Conservation (phyloP, 2,113 vertebrate species). For the Alexandromys fortis region DNA sequence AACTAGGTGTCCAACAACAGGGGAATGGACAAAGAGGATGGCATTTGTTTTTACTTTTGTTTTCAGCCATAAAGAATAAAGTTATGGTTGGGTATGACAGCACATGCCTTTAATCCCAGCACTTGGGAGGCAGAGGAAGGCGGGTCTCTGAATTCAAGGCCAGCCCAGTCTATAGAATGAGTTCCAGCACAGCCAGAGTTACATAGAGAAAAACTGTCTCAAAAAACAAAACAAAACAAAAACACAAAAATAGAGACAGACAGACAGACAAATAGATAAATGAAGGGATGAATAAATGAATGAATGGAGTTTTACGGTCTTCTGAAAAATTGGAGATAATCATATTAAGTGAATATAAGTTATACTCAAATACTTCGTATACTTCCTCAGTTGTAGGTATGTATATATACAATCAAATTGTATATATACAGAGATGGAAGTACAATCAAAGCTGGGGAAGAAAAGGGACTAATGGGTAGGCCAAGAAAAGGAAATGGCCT, state of each 20-base stretch:
- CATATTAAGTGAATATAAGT: not conserved
- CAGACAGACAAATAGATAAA: no score
- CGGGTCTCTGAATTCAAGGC: not conserved
- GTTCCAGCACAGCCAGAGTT: not conserved
- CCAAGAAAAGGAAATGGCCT: not conserved
- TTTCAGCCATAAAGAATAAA: not conserved
- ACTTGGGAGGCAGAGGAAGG: not conserved
- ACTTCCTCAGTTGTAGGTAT: not conserved
- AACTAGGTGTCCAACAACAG: not conserved
- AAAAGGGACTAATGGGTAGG: not conserved
- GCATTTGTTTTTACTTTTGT: not conserved
- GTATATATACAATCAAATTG: not conserved
- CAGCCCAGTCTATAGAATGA: not conserved
- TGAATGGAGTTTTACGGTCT: not conserved
- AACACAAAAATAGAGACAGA: no score
- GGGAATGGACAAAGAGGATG: not conserved
- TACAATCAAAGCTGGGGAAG: not conserved
- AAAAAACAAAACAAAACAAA: no score
- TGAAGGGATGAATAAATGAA: not conserved
- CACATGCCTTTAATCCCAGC: not conserved
- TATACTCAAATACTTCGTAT: not conserved
- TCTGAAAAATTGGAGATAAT: not conserved
- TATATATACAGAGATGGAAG: not conserved
- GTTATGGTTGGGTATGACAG: not conserved
- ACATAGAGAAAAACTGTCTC: not conserved